These are phyloP conservation scores for Tenthredo amoena DNA, from an alignment of 2,888 invertebrate species.

Conservation along the genomic window DNA sequence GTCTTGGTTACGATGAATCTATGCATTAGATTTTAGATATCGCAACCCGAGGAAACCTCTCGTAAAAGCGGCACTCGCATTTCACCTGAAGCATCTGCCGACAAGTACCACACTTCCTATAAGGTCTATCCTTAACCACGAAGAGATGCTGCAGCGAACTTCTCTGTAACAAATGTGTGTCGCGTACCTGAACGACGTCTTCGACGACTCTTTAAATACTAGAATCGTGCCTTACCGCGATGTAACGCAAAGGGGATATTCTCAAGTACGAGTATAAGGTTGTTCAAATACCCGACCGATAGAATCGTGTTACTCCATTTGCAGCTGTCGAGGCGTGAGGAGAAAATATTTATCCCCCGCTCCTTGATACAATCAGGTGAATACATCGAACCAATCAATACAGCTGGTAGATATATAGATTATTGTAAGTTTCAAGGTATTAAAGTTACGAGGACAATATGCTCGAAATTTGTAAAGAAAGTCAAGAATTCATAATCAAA, in stretches of 20 bases:
- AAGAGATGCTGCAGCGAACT: conserved; percentile 26
- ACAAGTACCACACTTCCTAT: conserved; percentile 50
- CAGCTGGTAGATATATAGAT: not conserved
- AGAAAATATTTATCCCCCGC: conserved; percentile 2
- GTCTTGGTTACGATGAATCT: conserved; percentile 54
- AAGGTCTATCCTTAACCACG: conserved; percentile 31
- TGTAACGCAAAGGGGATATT: conserved; percentile 47
- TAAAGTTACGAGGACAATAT: not conserved
- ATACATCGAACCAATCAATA: conserved; percentile 11
- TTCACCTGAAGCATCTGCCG: conserved; percentile 54
- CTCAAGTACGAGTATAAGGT: conserved; percentile 44
- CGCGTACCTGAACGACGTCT: conserved; percentile 51
- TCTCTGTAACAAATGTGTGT: conserved; percentile 46
- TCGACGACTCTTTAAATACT: conserved; percentile 38
- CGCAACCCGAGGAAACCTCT: conserved; percentile 38
- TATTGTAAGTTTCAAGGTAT: not conserved
- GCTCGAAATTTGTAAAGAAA: not conserved
- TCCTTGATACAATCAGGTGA: not conserved
- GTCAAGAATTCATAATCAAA: not conserved
- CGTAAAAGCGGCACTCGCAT: conserved; percentile 47
- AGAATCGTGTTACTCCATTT: conserved; percentile 40
- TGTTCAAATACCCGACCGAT: conserved; percentile 33
- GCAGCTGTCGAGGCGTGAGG: conserved; percentile 17
- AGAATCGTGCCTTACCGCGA: conserved; percentile 51
- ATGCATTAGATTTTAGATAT: conserved; percentile 56